phyloP scores from a whole-genome alignment of 2,113 vertebrate species.

The Eira barbara region DNA sequence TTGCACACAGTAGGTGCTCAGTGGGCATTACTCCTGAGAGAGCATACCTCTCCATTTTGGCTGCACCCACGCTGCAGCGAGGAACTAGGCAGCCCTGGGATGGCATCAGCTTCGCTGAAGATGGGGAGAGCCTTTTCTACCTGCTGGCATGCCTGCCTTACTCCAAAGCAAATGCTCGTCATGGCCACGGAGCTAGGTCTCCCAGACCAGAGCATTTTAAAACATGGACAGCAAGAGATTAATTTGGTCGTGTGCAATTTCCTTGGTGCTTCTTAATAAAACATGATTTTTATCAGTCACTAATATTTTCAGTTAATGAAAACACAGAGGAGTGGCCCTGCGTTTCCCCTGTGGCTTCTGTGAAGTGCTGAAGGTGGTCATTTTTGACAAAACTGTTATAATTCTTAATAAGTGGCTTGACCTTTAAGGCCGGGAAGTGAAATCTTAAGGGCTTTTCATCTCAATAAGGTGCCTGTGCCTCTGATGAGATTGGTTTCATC shows the following conservation, averaged over 20 bases:
- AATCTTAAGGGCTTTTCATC: slow-evolving; percentile 31
- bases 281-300: neutral
- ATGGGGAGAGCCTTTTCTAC: neutral
- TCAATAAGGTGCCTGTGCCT: neutral
- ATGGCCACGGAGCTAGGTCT: neutral
- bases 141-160: neutral
- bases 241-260: neutral
- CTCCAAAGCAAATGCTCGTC: neutral
- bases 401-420: slow-evolving; percentile 6
- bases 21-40: neutral
- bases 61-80: neutral
- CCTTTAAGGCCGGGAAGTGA: neutral
- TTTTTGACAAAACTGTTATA: neutral
- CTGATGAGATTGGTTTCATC: slow-evolving; percentile 37
- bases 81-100: neutral
- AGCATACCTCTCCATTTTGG: rapidly evolving
- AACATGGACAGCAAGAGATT: neutral
- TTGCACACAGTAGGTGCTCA: too few species aligned
- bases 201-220: neutral
- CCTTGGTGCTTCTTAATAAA: neutral
- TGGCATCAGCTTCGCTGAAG: neutral
- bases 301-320: neutral
- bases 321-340: neutral
- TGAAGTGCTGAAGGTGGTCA: neutral
- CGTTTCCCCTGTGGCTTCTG: neutral